phyloP scores from a whole-genome alignment of 1,140 invertebrate species.

The Helicoverpa armigera region DNA sequence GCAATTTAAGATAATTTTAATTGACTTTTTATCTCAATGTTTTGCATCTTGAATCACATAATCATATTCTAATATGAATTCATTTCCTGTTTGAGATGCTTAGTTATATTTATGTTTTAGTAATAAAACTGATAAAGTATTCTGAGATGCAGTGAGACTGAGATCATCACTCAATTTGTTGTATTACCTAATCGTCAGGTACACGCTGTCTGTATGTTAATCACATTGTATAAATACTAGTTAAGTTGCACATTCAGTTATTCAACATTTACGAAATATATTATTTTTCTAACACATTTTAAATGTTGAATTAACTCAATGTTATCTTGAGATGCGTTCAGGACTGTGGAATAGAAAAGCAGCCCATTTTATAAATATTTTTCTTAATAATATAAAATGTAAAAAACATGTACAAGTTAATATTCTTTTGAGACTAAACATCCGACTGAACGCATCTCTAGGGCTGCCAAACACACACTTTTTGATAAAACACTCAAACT shows the following conservation, averaged over 20 bases:
- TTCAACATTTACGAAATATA: neutral
- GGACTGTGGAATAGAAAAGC: neutral
- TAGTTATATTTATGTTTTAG: neutral
- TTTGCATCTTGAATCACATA: too few species aligned
- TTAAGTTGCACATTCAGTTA: neutral
- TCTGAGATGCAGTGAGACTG: slow-evolving; percentile 10
- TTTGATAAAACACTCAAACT: neutral
- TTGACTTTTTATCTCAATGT: too few species aligned
- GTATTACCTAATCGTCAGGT: slow-evolving; percentile 10
- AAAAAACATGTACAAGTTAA: too few species aligned
- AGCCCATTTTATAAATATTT: neutral
- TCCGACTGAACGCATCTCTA: slow-evolving; percentile 21
- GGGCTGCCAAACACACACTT: slow-evolving; percentile 3
- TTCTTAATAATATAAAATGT: too few species aligned
- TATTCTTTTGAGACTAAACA: slow-evolving; percentile 8
- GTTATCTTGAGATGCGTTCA: slow-evolving; percentile 9
- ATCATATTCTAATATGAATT: too few species aligned
- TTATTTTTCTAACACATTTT: neutral
- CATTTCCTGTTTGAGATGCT: too few species aligned
- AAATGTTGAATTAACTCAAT: neutral
- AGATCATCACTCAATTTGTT: neutral
- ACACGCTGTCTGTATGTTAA: slow-evolving; percentile 17
- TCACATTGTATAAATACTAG: slow-evolving; percentile 17
- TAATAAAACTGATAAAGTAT: slow-evolving; percentile 4
- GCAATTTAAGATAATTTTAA: too few species aligned